These are phyloP conservation scores for Bolinopsis microptera DNA, from an alignment of 37 sponge, comb jelly and placozoan species.

Conservation along the genomic window DNA sequence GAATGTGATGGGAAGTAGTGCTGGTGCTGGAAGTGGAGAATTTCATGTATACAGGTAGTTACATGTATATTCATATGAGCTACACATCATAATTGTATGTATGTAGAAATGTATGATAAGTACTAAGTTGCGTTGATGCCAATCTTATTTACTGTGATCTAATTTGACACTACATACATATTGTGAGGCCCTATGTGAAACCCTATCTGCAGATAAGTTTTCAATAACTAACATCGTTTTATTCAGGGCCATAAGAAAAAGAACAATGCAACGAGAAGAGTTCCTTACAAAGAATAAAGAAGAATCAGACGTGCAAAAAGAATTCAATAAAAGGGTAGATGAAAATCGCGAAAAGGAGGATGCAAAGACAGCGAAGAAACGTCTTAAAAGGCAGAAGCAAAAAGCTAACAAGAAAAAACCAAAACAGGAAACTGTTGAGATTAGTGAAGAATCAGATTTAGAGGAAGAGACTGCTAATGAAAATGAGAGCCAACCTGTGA, in stretches of 20 bases:
- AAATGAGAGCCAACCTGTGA: constrained; percentile 48
- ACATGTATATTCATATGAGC: constrained; percentile 75
- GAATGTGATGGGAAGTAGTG: constrained; percentile 98
- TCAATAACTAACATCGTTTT: not conserved
- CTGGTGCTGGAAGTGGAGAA: constrained; percentile 98
- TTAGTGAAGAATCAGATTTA: constrained; percentile 47
- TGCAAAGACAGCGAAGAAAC: constrained; percentile 85
- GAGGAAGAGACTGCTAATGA: constrained; percentile 42
- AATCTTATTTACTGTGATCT: too few species aligned
- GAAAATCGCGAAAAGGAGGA: constrained; percentile 72
- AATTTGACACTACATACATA: too few species aligned
- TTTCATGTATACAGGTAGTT: constrained; percentile 96
- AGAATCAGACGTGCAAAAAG: constrained; percentile 70
- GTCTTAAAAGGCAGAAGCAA: constrained; percentile 78
- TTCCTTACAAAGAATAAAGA: constrained; percentile 10
- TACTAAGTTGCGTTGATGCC: too few species aligned
- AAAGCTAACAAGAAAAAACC: constrained; percentile 62
- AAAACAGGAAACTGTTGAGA: constrained; percentile 18
- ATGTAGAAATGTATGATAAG: too few species aligned
- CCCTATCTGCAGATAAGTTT: too few species aligned
- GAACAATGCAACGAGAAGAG: constrained; percentile 43
- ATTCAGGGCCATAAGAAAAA: not conserved
- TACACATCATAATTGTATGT: too few species aligned
- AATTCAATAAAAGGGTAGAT: constrained; percentile 75
- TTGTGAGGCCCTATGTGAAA: too few species aligned